A percentile compares a stretch with the other conserved stretches of the same genome.
Conservation (phyloP, 2,797 vertebrate genomes). For the Falco cherrug region DNA sequence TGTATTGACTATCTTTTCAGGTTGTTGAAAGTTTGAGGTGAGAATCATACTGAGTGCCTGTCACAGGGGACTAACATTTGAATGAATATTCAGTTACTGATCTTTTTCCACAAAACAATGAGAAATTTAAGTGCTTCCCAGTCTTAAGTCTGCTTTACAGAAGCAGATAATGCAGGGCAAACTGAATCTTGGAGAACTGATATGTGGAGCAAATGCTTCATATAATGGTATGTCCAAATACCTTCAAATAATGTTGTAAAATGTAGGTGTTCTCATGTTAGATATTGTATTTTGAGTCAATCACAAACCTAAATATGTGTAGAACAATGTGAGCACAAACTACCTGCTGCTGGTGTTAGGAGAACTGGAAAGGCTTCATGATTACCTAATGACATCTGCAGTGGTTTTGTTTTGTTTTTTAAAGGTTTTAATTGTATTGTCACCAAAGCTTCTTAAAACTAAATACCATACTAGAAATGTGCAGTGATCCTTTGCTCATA, state of each 20-base stretch:
- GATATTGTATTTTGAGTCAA: neutral
- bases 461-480: neutral
- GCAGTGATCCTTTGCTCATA: neutral
- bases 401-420: neutral
- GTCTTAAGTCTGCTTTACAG: neutral
- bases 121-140: neutral
- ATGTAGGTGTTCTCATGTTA: neutral
- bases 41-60: neutral
- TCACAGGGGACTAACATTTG: neutral
- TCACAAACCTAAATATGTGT: neutral
- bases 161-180: neutral
- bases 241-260: neutral
- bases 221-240: neutral
- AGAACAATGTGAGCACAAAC: neutral
- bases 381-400: neutral
- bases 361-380: neutral
- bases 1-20: fast-evolving
- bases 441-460: neutral
- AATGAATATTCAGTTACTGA: neutral
- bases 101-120: neutral
- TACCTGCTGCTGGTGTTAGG: neutral
- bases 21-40: neutral
- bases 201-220: neutral
- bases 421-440: neutral
- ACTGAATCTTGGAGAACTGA: neutral